phyloP scores from a whole-genome alignment of 2,888 invertebrate genomes.

The Thera obeliscata region DNA sequence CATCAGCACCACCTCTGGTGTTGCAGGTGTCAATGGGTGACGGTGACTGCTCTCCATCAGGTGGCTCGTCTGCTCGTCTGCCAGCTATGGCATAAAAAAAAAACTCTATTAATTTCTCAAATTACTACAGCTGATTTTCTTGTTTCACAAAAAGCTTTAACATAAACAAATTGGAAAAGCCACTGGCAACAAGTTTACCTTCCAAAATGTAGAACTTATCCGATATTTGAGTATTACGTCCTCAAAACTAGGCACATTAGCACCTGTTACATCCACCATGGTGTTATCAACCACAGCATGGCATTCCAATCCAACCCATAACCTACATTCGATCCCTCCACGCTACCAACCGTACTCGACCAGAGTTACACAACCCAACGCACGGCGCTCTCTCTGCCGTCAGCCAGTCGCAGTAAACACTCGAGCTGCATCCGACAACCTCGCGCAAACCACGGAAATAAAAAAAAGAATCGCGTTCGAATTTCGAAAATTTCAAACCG shows the following conservation, averaged over 20 bases:
- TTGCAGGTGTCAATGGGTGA: too few species aligned
- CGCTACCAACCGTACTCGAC: slow-evolving; percentile 15
- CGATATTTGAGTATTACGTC: slow-evolving; percentile 2
- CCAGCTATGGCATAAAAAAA: too few species aligned
- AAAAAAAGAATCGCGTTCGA: slow-evolving; percentile 55
- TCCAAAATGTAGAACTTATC: slow-evolving; percentile 2
- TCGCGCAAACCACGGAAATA: slow-evolving; percentile 36
- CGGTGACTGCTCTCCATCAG: too few species aligned
- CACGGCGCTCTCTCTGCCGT: slow-evolving; percentile 42
- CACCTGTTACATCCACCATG: slow-evolving; percentile 30
- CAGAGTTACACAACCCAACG: slow-evolving; percentile 50
- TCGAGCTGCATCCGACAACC: slow-evolving; percentile 50
- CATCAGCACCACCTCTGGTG: too few species aligned
- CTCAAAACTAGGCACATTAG: slow-evolving; percentile 9
- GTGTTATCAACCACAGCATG: slow-evolving; percentile 23
- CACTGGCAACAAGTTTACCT: background rate
- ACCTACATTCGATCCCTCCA: slow-evolving; percentile 34
- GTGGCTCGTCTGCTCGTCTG: too few species aligned
- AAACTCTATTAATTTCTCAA: too few species aligned
- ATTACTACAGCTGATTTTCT: too few species aligned
- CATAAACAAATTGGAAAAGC: too few species aligned
- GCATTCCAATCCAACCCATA: slow-evolving; percentile 35
- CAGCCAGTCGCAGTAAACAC: slow-evolving; percentile 67
- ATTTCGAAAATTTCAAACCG: slow-evolving; percentile 52
- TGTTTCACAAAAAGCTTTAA: too few species aligned